A percentile compares a stretch with the other conserved stretches of the same genome.
These are phyloP conservation scores for Geotrupes spiniger DNA, from an alignment of 2,888 invertebrate species.

Conservation along the genomic window DNA sequence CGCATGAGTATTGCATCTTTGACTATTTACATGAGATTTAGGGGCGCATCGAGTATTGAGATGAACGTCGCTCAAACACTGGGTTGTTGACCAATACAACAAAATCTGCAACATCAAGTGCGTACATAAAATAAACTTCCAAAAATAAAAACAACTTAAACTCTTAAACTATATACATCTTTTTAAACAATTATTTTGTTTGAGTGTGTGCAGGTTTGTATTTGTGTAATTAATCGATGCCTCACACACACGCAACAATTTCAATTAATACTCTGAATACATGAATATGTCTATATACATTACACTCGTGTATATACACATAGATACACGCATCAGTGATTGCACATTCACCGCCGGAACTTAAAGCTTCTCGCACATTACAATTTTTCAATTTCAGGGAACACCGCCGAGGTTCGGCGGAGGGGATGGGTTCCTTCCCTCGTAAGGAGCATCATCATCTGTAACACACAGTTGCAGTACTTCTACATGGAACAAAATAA, in stretches of 20 bases:
- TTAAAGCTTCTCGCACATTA: slow-evolving; percentile 2
- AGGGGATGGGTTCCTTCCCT: slow-evolving; percentile 50
- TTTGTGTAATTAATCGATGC: slow-evolving; percentile 5
- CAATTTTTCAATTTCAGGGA: slow-evolving; percentile 19
- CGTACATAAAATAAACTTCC: slow-evolving; percentile 40
- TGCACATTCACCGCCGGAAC: slow-evolving; percentile 5
- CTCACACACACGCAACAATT: slow-evolving; percentile 13
- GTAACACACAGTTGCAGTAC: no score
- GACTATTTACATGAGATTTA: slow-evolving; percentile 19
- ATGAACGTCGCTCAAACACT: slow-evolving; percentile 16
- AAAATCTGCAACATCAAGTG: neutral
- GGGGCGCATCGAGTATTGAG: slow-evolving; percentile 14
- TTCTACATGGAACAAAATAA: no score
- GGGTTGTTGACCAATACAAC: slow-evolving; percentile 15
- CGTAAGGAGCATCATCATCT: slow-evolving; percentile 50
- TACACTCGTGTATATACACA: no score
- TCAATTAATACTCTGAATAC: slow-evolving; percentile 18
- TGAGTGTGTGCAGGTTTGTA: neutral
- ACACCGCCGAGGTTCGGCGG: slow-evolving; percentile 42
- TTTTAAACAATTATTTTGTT: slow-evolving; percentile 10
- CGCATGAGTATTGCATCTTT: slow-evolving; percentile 15
- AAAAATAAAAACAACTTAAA: slow-evolving; percentile 36
- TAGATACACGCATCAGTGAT: slow-evolving; percentile 1
- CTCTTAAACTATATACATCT: slow-evolving; percentile 37
- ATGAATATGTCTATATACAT: slow-evolving; percentile 3